These are phyloP conservation scores for Enteromius argenteus DNA, from an alignment of 2,797 vertebrate species.

Conservation along the genomic window DNA sequence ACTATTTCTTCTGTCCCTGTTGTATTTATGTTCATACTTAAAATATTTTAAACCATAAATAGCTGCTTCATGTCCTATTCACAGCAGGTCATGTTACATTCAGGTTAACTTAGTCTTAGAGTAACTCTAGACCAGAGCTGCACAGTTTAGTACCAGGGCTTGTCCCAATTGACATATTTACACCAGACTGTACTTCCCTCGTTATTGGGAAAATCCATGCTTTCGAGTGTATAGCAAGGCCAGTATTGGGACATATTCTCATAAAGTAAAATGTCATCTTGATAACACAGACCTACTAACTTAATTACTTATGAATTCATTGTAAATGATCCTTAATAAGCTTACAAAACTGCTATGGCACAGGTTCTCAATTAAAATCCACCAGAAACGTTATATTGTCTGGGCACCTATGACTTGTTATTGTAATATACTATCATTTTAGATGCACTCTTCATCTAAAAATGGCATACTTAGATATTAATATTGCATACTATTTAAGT, in stretches of 20 bases:
- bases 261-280: neutral
- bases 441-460: neutral
- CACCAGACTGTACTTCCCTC: neutral
- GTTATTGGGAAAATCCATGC: neutral
- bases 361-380: neutral
- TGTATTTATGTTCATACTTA: constrained; percentile 36
- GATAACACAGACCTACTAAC: neutral
- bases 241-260: neutral
- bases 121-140: constrained; percentile 29
- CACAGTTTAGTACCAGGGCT: constrained; percentile 38
- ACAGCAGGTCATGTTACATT: constrained; percentile 41
- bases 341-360: neutral
- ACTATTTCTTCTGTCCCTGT: constrained; percentile 49
- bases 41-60: constrained; percentile 27
- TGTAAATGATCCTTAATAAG: constrained; percentile 4
- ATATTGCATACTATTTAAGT: neutral
- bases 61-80: constrained; percentile 29
- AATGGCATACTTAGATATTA: too few species aligned
- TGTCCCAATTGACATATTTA: constrained; percentile 48
- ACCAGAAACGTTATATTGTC: neutral
- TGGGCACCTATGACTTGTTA: neutral
- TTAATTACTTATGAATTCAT: neutral
- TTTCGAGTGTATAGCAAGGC: neutral
- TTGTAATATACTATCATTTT: neutral
- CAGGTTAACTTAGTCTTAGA: constrained; percentile 31